These are phyloP conservation scores for Trinorchestia longiramus DNA, from an alignment of 1,140 invertebrate genomes.

Conservation along the genomic window DNA sequence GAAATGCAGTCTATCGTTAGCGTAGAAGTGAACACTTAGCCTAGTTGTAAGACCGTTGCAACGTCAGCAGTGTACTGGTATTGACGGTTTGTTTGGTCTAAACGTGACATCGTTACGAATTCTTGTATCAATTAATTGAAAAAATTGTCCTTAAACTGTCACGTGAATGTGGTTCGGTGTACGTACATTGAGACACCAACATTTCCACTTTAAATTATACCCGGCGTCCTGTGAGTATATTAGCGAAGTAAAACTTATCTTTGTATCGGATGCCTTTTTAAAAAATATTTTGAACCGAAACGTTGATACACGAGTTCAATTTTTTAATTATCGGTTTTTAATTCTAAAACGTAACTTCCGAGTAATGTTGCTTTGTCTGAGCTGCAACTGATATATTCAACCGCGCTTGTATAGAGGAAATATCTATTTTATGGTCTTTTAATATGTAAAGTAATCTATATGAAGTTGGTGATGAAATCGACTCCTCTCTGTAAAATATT, in stretches of 20 bases:
- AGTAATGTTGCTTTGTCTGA: background rate
- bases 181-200: background rate
- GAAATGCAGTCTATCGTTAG: background rate
- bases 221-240: background rate
- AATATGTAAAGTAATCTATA: constrained; percentile 62
- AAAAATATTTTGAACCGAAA: no score
- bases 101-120: background rate
- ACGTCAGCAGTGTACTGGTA: background rate
- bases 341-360: background rate
- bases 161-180: background rate
- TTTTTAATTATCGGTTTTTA: background rate
- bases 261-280: no score
- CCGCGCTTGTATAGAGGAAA: constrained; percentile 38
- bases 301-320: background rate
- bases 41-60: constrained; percentile 14
- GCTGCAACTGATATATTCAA: background rate
- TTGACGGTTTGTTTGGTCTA: background rate
- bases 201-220: background rate
- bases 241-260: background rate
- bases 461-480: constrained; percentile 60
- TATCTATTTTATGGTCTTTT: constrained; percentile 54
- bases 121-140: no score
- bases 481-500: constrained; percentile 66
- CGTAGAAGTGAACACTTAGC: constrained; percentile 24
- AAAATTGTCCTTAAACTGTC: background rate